A percentile compares a stretch with the other conserved stretches of the same genome.
Evolutionary conservation across 2,797 vertebrate genomes (phyloP).

Genomic region (Aratinga solstitialis): DNA sequence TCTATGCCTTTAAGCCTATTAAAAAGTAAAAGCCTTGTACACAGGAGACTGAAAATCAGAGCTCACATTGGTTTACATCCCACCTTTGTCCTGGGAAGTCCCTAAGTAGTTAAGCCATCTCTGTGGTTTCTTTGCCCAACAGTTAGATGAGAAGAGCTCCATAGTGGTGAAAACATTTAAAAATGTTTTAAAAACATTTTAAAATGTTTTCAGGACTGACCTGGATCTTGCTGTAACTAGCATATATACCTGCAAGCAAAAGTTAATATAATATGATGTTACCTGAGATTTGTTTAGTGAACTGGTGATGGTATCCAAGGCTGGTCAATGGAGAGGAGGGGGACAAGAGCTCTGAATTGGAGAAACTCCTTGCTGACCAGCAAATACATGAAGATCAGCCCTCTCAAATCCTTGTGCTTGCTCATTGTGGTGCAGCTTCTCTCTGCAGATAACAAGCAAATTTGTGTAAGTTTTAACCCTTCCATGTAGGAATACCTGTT

Average conservation of each 20-base stretch:
- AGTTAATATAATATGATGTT: not conserved
- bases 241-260: not conserved
- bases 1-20: not conserved
- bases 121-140: not conserved
- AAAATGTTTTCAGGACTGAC: not conserved
- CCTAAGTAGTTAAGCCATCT: not conserved
- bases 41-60: not conserved
- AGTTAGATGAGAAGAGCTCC: not conserved
- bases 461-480: not conserved
- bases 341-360: not conserved
- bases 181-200: not conserved
- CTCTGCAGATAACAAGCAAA: not conserved
- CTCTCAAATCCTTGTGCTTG: not conserved
- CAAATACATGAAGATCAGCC: not conserved
- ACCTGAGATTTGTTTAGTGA: not conserved
- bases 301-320: not conserved
- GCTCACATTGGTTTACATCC: not conserved
- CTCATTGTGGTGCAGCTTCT: not conserved
- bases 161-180: not conserved
- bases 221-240: not conserved
- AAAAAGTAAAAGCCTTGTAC: not conserved
- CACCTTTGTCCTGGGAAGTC: not conserved
- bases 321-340: not conserved
- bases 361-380: not conserved
- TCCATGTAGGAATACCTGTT: not conserved